These are phyloP conservation scores for Tenthredo amoena DNA, from an alignment of 2,888 invertebrate species.

Conservation along the genomic window DNA sequence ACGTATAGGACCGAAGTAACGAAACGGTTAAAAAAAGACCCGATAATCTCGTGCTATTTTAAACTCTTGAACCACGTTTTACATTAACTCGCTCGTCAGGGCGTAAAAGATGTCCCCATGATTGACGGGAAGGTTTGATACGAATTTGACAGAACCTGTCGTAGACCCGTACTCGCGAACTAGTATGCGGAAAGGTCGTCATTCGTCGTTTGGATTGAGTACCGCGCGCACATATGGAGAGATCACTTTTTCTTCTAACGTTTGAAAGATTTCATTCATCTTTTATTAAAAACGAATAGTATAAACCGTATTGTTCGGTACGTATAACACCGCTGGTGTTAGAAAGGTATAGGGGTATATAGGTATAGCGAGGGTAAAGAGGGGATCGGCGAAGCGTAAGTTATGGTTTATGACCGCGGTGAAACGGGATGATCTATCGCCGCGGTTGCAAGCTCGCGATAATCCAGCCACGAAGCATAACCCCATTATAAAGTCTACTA, in stretches of 20 bases:
- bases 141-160: constrained; percentile 28
- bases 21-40: background rate
- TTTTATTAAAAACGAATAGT: background rate
- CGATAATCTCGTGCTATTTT: background rate
- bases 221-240: background rate
- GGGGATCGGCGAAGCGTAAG: constrained; percentile 69
- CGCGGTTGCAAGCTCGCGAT: constrained; percentile 71
- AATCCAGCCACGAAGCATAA: constrained; percentile 65
- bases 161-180: background rate
- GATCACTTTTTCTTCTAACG: background rate
- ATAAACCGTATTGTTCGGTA: background rate
- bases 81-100: background rate
- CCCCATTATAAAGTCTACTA: constrained; percentile 73
- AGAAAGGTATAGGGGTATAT: background rate
- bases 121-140: constrained; percentile 6
- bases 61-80: background rate
- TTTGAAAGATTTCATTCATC: background rate
- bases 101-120: background rate
- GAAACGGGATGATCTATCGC: constrained; percentile 72
- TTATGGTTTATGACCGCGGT: constrained; percentile 73
- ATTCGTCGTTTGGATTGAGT: background rate
- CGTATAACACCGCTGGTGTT: background rate
- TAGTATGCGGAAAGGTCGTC: constrained; percentile 3
- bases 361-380: constrained; percentile 37
- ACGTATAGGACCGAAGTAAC: background rate